phyloP scores from a whole-genome alignment of 2,888 invertebrate species.

The Ecliptopera silaceata region DNA sequence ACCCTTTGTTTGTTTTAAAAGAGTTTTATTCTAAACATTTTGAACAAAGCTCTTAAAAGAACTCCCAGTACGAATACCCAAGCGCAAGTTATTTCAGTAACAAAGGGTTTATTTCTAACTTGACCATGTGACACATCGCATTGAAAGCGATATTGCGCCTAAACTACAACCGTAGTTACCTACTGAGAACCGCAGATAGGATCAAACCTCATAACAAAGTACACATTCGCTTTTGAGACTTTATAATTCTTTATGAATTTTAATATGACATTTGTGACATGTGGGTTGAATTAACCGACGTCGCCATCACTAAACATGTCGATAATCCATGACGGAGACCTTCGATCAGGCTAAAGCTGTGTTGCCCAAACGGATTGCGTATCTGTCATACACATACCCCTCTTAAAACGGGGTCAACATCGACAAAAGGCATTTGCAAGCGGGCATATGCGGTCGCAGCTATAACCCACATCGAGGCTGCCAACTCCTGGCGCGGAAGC shows the following conservation, averaged over 20 bases:
- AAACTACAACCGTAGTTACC: slow-evolving; percentile 42
- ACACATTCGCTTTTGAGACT: neutral
- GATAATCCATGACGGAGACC: too few species aligned
- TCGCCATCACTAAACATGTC: too few species aligned
- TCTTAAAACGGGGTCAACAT: neutral
- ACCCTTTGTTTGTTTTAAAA: neutral
- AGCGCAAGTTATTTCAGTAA: slow-evolving; percentile 22
- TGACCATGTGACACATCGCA: slow-evolving; percentile 22
- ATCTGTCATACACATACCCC: too few species aligned
- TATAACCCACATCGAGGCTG: slow-evolving; percentile 58
- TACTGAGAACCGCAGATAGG: slow-evolving; percentile 49
- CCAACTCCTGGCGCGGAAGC: slow-evolving; percentile 60
- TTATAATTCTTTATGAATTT: too few species aligned
- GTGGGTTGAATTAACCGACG: too few species aligned
- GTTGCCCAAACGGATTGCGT: too few species aligned
- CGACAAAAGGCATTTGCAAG: neutral
- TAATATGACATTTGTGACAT: too few species aligned
- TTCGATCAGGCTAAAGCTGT: too few species aligned
- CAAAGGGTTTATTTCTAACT: slow-evolving; percentile 25
- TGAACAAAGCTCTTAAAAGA: too few species aligned
- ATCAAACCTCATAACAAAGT: neutral
- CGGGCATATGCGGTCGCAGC: neutral
- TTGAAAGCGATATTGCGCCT: slow-evolving; percentile 37
- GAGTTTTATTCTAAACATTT: too few species aligned
- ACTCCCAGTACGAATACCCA: neutral